These are phyloP conservation scores for Amphipyra tragopoginis DNA, from an alignment of 2,888 invertebrate genomes.

Conservation along the genomic window DNA sequence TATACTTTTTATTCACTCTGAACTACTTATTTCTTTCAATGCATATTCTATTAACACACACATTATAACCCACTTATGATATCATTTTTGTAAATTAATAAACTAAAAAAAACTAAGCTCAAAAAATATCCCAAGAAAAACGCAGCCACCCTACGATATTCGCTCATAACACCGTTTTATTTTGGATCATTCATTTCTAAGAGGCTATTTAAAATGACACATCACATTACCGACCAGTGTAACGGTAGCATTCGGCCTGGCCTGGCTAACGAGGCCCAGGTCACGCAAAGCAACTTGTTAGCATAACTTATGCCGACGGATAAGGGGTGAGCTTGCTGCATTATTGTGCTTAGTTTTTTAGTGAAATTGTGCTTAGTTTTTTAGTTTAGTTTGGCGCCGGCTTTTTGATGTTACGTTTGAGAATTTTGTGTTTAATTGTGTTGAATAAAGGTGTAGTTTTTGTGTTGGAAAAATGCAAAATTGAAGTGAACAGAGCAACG, in stretches of 20 bases:
- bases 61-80: neutral
- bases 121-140: constrained; percentile 11
- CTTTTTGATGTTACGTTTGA: constrained; percentile 47
- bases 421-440: constrained; percentile 37
- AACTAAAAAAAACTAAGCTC: constrained; percentile 15
- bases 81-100: too few species aligned
- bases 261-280: constrained; percentile 50
- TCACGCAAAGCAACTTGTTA: constrained; percentile 80
- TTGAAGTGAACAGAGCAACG: neutral
- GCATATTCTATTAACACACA: neutral
- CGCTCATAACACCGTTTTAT: constrained; percentile 51
- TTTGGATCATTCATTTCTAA: constrained; percentile 64
- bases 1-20: constrained; percentile 1
- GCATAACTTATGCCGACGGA: constrained; percentile 80
- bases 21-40: neutral
- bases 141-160: constrained; percentile 34
- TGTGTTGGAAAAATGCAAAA: constrained; percentile 8
- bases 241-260: constrained; percentile 51
- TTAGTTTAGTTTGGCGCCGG: constrained; percentile 57
- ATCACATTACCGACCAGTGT: constrained; percentile 57
- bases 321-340: constrained; percentile 77
- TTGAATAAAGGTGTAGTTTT: constrained; percentile 7
- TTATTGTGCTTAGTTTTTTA: constrained; percentile 76
- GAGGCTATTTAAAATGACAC: constrained; percentile 68
- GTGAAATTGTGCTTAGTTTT: constrained; percentile 68